Evolutionary conservation across 2,113 vertebrate species (phyloP), one percentile per base, ranked within the genome.

Genomic region (Muntiacus muntjak): DNA sequence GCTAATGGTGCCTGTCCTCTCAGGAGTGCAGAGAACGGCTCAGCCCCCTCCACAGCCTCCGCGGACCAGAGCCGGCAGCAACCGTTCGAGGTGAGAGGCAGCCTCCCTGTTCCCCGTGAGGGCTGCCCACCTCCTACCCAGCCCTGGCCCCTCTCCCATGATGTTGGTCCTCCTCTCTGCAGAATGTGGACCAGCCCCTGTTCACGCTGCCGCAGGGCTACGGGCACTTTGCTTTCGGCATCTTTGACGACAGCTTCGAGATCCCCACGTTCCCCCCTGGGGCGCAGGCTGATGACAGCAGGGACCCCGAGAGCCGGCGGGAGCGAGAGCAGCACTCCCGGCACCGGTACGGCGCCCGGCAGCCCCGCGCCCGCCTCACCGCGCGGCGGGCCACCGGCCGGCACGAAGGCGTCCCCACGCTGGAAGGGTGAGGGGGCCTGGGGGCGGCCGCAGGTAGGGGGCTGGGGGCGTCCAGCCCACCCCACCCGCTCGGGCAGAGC

Each of bases 241-340:
- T 99, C 97, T 99, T 99, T 43, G 99, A 99, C 5, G 99, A 99
- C 97, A 99, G 98, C 98, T 99, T 99, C 26, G 99, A 99, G 97
- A 99, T 99, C 82, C 99, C 99, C 43, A 96, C 98, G 0, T 99
- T 99, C 0, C 99, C 99, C 43, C 96, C 99, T 30, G 99, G 99
- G 1, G 97, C 97, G 0, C 98, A 98, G 96, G 55, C 99, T 0
- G 99, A 99, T 7, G 99, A 99, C 91, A 99, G 99, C 98, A 98
- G 99, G 84, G 99, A 99, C 81, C 98, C 99, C 0, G 99, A 99
- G 98, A 99, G 98, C 98, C 98, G 99, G 40, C 98, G 99, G 87
- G 99, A 99, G 98, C 98, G 99, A 21, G 99, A 99, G 76, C 99
- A 99, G 5, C 99, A 99, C n/a, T 99, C 99, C 1, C 99, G 99